phyloP scores from a whole-genome alignment of 2,113 vertebrate genomes.

The Pangasianodon gigas region DNA sequence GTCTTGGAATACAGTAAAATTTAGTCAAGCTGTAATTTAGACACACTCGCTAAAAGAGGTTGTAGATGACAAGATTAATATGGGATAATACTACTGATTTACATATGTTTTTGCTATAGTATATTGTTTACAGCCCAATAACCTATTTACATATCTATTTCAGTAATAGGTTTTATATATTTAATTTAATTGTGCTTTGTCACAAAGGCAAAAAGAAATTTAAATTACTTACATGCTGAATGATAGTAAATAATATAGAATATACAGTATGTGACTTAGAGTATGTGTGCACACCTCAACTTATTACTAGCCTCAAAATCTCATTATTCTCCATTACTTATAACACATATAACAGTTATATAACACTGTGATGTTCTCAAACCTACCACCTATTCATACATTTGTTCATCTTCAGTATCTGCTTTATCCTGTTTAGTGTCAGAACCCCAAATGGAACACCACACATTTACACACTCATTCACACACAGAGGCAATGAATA shows the following conservation, averaged over 20 bases:
- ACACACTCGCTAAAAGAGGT: background rate
- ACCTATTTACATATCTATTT: background rate
- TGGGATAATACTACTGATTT: background rate
- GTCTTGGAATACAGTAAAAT: background rate
- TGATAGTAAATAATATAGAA: background rate
- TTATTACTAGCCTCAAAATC: background rate
- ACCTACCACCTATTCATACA: conserved; percentile 16
- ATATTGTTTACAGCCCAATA: background rate
- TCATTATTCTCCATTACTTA: conserved; percentile 7
- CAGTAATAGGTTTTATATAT: background rate
- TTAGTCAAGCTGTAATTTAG: background rate
- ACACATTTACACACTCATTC: background rate
- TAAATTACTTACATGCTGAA: background rate
- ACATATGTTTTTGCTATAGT: background rate
- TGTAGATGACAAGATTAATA: background rate
- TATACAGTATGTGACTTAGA: background rate
- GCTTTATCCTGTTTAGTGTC: background rate
- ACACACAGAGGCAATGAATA: background rate
- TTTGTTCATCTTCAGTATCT: background rate
- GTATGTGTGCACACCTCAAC: background rate
- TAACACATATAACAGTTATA: background rate
- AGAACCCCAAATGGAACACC: background rate
- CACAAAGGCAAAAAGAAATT: background rate
- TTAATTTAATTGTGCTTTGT: background rate
- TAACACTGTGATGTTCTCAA: conserved; percentile 19